Percentiles rank a stretch among this genome's conserved stretches.
phyloP scores from a whole-genome alignment of 2,888 invertebrate species.

The Drosophila demipolita region DNA sequence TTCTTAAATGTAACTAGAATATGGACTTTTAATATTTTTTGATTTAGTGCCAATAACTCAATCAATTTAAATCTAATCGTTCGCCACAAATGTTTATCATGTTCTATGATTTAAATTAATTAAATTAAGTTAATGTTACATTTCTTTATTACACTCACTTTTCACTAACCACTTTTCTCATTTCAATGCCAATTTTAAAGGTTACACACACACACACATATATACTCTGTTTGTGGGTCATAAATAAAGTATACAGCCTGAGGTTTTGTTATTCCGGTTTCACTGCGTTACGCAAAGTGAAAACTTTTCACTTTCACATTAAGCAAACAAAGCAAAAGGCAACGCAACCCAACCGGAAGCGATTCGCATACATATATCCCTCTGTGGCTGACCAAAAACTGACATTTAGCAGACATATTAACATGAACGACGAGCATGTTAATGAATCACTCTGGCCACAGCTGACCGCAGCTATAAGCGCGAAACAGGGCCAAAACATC shows the following conservation, averaged over 20 bases:
- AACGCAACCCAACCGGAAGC: conserved; percentile 6
- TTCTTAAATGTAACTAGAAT: not conserved
- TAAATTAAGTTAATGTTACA: conserved; percentile 1
- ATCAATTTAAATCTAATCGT: not conserved
- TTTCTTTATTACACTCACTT: conserved; percentile 6
- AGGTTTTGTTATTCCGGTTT: conserved; percentile 27
- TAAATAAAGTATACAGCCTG: conserved; percentile 51
- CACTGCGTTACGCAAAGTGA: conserved; percentile 13
- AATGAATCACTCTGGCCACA: conserved; percentile 68
- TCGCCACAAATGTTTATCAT: conserved; percentile 2
- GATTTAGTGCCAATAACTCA: not conserved
- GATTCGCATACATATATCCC: conserved; percentile 27
- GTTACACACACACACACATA: conserved; percentile 2
- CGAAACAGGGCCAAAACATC: conserved; percentile 18
- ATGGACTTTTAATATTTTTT: not conserved
- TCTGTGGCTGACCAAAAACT: conserved; percentile 51
- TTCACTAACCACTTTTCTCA: conserved; percentile 15
- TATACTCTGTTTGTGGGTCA: conserved; percentile 12
- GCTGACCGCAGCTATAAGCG: conserved; percentile 55
- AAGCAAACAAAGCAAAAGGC: conserved; percentile 18
- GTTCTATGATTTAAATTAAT: conserved; percentile 12
- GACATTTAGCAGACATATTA: conserved; percentile 64
- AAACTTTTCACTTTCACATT: conserved; percentile 57
- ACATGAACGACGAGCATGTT: conserved; percentile 58
- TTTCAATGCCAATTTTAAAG: conserved; percentile 20